phyloP scores from a whole-genome alignment of 2,113 vertebrate species.

The Peucedramus taeniatus region DNA sequence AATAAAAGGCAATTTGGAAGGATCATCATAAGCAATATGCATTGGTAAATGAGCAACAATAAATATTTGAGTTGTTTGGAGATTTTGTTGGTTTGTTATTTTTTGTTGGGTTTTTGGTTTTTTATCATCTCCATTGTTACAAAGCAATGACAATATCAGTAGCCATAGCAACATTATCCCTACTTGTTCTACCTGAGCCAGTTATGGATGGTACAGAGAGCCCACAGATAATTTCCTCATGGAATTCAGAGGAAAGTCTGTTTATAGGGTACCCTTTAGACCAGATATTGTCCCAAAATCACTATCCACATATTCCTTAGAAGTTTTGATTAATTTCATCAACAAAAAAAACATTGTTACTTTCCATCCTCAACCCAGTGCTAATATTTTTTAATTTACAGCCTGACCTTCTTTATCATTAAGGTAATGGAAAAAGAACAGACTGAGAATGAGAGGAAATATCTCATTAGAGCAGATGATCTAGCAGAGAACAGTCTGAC shows the following conservation, averaged over 20 bases:
- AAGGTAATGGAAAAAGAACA: neutral
- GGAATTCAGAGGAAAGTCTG: neutral
- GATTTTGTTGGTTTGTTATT: neutral
- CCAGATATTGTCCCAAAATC: neutral
- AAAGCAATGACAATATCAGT: neutral
- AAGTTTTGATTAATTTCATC: neutral
- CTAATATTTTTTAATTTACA: neutral
- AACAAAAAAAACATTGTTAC: neutral
- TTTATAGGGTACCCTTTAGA: neutral
- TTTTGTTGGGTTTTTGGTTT: neutral
- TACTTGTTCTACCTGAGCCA: neutral
- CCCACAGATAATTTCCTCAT: neutral
- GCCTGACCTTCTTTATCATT: neutral
- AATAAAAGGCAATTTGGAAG: neutral
- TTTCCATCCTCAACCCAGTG: neutral
- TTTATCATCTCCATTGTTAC: neutral
- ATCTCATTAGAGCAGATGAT: neutral
- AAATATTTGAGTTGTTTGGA: neutral
- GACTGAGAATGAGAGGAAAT: neutral
- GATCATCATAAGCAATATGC: neutral
- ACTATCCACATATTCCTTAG: neutral
- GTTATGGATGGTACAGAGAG: neutral
- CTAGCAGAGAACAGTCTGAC: neutral
- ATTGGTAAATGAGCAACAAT: neutral
- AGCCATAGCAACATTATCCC: neutral